These are phyloP conservation scores for Teinopalpus imperialis DNA, from an alignment of 2,888 invertebrate genomes.

Conservation along the genomic window DNA sequence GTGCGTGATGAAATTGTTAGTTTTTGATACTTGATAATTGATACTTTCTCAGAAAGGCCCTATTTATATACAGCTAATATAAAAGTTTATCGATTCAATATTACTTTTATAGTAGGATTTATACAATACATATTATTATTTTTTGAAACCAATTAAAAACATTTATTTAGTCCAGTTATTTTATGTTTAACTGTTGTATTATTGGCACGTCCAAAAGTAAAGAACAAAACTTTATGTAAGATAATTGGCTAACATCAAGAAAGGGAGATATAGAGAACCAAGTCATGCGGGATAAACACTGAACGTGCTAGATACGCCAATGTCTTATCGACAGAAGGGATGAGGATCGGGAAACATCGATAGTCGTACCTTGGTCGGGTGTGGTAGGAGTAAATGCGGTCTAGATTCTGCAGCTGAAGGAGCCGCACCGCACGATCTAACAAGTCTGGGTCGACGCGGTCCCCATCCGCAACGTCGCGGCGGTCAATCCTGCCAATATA, in stretches of 20 bases:
- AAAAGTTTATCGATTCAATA: too few species aligned
- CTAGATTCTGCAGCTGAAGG: constrained; percentile 80
- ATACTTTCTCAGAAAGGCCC: too few species aligned
- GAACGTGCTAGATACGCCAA: constrained; percentile 10
- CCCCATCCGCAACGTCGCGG: constrained; percentile 69
- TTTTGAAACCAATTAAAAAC: too few species aligned
- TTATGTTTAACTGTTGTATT: too few species aligned
- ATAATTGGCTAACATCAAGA: constrained; percentile 19
- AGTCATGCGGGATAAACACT: constrained; percentile 21
- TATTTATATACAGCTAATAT: too few species aligned
- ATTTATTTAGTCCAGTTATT: too few species aligned
- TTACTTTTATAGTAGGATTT: too few species aligned
- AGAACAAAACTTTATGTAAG: too few species aligned
- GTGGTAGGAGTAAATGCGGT: constrained; percentile 82
- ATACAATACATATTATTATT: too few species aligned
- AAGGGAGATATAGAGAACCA: constrained; percentile 6
- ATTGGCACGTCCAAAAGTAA: too few species aligned
- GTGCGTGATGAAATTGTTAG: too few species aligned
- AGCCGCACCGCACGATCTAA: constrained; percentile 81
- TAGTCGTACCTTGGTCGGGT: constrained; percentile 82
- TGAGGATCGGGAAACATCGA: constrained; percentile 58
- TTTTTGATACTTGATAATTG: too few species aligned
- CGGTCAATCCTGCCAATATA: constrained; percentile 80
- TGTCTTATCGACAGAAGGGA: constrained; percentile 21
- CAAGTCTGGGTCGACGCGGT: constrained; percentile 72